These are phyloP conservation scores for Corythornis leucogaster DNA, from an alignment of 2,797 vertebrate species.

Conservation along the genomic window DNA sequence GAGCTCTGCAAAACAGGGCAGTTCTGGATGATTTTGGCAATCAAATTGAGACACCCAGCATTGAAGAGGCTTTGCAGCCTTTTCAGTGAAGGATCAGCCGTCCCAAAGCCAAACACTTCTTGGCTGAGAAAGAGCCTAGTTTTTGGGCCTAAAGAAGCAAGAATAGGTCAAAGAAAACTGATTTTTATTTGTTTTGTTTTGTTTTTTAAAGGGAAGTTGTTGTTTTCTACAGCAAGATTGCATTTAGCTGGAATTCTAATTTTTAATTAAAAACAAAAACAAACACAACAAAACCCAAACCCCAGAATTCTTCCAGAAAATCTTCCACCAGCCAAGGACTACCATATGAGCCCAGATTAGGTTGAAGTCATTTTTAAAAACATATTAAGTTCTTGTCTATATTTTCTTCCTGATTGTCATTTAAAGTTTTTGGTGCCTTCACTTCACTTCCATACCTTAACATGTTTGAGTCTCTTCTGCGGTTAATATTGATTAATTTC, in stretches of 20 bases:
- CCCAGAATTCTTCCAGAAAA: slow-evolving; percentile 39
- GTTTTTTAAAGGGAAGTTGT: slow-evolving; percentile 5
- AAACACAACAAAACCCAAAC: not conserved
- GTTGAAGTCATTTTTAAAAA: slow-evolving; percentile 67
- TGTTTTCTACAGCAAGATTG: slow-evolving; percentile 50
- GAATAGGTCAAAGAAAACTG: slow-evolving; percentile 42
- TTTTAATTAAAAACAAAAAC: slow-evolving; percentile 10
- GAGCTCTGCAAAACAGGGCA: no score
- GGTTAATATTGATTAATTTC: slow-evolving; percentile 65
- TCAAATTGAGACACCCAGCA: no score
- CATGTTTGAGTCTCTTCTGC: slow-evolving; percentile 71
- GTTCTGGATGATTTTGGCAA: no score
- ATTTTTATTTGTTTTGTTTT: not conserved
- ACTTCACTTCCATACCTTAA: slow-evolving; percentile 73
- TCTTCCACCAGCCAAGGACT: slow-evolving; percentile 63
- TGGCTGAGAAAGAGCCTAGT: slow-evolving; percentile 47
- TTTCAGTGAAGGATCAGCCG: slow-evolving; percentile 47
- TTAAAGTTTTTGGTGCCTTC: slow-evolving; percentile 70
- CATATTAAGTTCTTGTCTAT: slow-evolving; percentile 66
- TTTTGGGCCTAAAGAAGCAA: slow-evolving; percentile 48
- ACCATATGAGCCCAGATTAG: slow-evolving; percentile 49
- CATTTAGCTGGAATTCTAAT: slow-evolving; percentile 40
- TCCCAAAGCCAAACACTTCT: slow-evolving; percentile 1
- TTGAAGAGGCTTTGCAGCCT: no score
- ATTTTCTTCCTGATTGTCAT: slow-evolving; percentile 72